phyloP scores from a whole-genome alignment of 2,888 invertebrate species.

The Baccha elongata region DNA sequence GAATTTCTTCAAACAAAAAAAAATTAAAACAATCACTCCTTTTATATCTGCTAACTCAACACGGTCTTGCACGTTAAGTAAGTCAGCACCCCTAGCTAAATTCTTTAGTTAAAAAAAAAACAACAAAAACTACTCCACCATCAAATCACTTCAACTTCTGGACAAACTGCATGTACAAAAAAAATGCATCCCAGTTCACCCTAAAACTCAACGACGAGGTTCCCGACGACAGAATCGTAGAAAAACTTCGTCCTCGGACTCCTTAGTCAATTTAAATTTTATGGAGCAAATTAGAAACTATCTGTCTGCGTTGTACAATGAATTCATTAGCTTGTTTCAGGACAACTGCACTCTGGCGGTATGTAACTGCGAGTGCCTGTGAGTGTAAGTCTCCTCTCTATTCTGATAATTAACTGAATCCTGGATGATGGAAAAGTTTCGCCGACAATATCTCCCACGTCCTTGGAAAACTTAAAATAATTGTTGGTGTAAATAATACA shows the following conservation, averaged over 20 bases:
- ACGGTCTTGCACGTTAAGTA: constrained; percentile 39
- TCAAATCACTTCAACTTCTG: constrained; percentile 45
- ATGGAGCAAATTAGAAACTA: constrained; percentile 73
- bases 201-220: constrained; percentile 1
- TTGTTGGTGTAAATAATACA: constrained; percentile 71
- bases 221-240: constrained; percentile 11
- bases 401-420: constrained; percentile 70
- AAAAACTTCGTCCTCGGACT: constrained; percentile 71
- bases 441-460: constrained; percentile 52
- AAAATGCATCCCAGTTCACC: constrained; percentile 15
- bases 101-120: constrained; percentile 21
- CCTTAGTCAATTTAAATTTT: constrained; percentile 73
- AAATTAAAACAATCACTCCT: not conserved
- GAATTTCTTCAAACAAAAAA: not conserved
- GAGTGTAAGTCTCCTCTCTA: constrained; percentile 6
- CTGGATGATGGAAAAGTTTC: constrained; percentile 70
- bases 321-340: constrained; percentile 70
- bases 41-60: constrained; percentile 37
- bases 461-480: constrained; percentile 64
- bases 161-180: constrained; percentile 36
- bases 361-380: constrained; percentile 3
- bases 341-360: constrained; percentile 37
- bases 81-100: constrained; percentile 27
- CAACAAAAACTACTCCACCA: constrained; percentile 14
- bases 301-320: constrained; percentile 72